Evolutionary conservation across 2,113 vertebrate species (phyloP), one percentile per base, ranked within the genome.

Genomic region (Plectropomus leopardus): DNA sequence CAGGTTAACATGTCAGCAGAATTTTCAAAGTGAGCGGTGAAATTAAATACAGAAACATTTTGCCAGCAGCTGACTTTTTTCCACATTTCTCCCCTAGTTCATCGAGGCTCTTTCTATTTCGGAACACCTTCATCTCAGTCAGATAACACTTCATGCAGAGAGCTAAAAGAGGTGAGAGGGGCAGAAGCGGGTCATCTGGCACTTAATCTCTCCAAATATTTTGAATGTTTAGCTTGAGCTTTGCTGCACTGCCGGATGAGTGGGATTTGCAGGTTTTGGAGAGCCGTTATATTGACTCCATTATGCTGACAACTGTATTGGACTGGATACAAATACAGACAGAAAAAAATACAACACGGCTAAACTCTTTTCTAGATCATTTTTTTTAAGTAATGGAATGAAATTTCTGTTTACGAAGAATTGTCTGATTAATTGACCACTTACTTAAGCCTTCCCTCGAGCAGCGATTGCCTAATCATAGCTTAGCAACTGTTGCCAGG

Each of bases 181-280:
- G 45, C 81, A 40, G 78, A 61, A 53, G 58, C 23, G 32, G 77
- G 73, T 88, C 82, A 86, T 58, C 71, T 76, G 67, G 61, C 53
- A 64, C 67, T 78, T 73, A 75, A 89, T 87, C 80, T 72, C 63
- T 75, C 60, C 75, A 85, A 84, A 87, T 86, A 81, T 84, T 87
- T 83, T 51, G 55, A 76, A 83, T 84, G 72, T 80, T 88, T 84
- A 66, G 50, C 63, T 68, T 45, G 54, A 78, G 85, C 69, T 74
- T 71, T 76, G 72, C 82, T 65, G 77, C 42, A 7, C 50, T 47
- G 64, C 78, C 57, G 61, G 78, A 75, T 83, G 60, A 84, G 54
- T 21, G 58, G 75, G 57, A 64, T 80, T 80, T 81, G 68, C 36
- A 61, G 34, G 50, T 63, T 57, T 34, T 50, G 70, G 65, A 57